phyloP scores from a whole-genome alignment of 2,888 invertebrate genomes.

The Hedya salicella region DNA sequence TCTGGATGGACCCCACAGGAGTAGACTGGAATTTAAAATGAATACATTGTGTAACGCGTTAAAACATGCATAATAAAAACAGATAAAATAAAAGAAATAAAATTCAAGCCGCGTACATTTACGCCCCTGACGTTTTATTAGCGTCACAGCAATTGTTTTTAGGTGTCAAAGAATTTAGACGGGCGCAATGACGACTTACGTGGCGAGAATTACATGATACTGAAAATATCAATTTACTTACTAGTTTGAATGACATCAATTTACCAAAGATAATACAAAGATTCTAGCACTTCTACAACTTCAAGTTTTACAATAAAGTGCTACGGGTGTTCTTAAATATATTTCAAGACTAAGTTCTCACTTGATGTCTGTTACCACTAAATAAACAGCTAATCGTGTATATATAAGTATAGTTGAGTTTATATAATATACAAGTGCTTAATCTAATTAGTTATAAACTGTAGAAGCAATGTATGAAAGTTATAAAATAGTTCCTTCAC shows the following conservation, averaged over 20 bases:
- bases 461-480: conserved; percentile 5
- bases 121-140: too few species aligned
- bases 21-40: conserved; percentile 90
- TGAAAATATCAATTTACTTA: too few species aligned
- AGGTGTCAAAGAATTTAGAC: too few species aligned
- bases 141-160: too few species aligned
- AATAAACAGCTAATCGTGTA: background rate
- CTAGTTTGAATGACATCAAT: too few species aligned
- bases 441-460: conserved; percentile 26
- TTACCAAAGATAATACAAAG: background rate
- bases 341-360: background rate
- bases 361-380: conserved; percentile 21
- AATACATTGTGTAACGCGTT: background rate
- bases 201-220: too few species aligned
- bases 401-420: background rate
- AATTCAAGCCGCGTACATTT: too few species aligned
- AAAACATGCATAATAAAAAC: background rate
- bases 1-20: conserved; percentile 96
- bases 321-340: background rate
- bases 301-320: background rate
- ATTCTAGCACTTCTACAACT: too few species aligned
- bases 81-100: background rate
- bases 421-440: conserved; percentile 21
- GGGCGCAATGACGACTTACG: too few species aligned
- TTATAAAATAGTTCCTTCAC: conserved; percentile 30